Base-by-base conservation (phyloP, 1,140 invertebrate species). In the Hyphantria cunea region DNA sequence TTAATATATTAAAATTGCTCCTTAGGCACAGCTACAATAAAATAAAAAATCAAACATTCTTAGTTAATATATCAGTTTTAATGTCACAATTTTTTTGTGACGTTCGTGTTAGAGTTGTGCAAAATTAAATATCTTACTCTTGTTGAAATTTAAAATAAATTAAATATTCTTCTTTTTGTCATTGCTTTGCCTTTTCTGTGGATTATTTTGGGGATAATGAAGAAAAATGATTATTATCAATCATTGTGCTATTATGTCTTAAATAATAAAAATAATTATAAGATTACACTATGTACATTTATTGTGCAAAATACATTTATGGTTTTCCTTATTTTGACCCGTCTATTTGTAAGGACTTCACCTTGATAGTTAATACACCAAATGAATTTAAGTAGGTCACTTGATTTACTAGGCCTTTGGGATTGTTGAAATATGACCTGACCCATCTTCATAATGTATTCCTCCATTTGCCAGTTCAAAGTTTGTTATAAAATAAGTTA, bases 121-220 rank as follows among this genome's bases (percentile, higher is more conserved):
- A 65, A 79, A 85, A 85, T 82, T 83, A 85, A 85, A 82, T 85
- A 84, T 82, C 80, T 84, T 79, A 84, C 82, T 85, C 78, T 73
- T 70, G 68, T 71, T 64, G 66, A 79, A 81, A 76, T 82, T 56
- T 71, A 66, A 55, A 66, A 55, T 71, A 71, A 64, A 67, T 55
- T 67, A 67, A 71, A 71, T 67, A 71, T 67, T 41, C 54, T 3
- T 25, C 17, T 56, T 63, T 44, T 15, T 62, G 13, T 25, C 14
- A 9, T 53, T 37, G 42, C 50, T n/a, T 15, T n/a, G 13, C 15
- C 17, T 44, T 42, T 42, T 11, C 25, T 62, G 59, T 53, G 50
- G 42, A 41, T 53, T 53, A 41, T 25, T 25, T 25, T 25, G 17
- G 5, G 17, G 17, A 3, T 25, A 25, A 25, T n/a, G n/a, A 25